phyloP scores from a whole-genome alignment of 2,797 vertebrate genomes.

The Cuculus canorus region DNA sequence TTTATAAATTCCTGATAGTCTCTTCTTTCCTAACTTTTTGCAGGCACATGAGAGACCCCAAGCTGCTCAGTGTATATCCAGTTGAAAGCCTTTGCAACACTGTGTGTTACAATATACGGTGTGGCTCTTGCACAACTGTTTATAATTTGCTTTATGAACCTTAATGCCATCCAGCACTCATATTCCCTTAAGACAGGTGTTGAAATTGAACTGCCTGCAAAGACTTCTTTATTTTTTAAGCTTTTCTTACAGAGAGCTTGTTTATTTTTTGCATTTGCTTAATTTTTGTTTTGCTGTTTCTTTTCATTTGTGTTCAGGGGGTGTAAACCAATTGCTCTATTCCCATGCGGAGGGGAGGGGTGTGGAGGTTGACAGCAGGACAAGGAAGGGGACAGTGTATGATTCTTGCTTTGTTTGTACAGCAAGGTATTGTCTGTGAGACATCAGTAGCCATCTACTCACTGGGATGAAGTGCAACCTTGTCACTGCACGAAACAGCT shows the following conservation, averaged over 20 bases:
- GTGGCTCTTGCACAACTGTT: slow-evolving; percentile 40
- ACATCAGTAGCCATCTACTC: neutral
- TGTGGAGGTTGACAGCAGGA: neutral
- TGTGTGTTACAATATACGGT: neutral
- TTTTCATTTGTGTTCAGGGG: neutral
- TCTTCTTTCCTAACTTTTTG: neutral
- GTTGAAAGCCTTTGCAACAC: slow-evolving; percentile 36
- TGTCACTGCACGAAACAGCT: neutral
- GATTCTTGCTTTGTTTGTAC: neutral
- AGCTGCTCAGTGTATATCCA: slow-evolving; percentile 16
- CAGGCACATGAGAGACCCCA: neutral
- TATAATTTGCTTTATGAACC: slow-evolving; percentile 67
- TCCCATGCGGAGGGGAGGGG: neutral
- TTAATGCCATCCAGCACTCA: neutral
- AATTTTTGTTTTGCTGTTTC: neutral
- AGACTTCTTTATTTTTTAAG: neutral
- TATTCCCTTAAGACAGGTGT: neutral
- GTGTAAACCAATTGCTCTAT: neutral
- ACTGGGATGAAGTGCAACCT: neutral
- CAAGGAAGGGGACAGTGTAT: neutral
- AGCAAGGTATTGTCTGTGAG: neutral
- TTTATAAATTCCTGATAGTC: neutral
- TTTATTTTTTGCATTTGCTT: neutral
- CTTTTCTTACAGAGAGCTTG: neutral
- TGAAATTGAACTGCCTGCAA: slow-evolving; percentile 19